Evolutionary conservation across 2,113 vertebrate genomes (phyloP).

Genomic region (Hystrix cristata): DNA sequence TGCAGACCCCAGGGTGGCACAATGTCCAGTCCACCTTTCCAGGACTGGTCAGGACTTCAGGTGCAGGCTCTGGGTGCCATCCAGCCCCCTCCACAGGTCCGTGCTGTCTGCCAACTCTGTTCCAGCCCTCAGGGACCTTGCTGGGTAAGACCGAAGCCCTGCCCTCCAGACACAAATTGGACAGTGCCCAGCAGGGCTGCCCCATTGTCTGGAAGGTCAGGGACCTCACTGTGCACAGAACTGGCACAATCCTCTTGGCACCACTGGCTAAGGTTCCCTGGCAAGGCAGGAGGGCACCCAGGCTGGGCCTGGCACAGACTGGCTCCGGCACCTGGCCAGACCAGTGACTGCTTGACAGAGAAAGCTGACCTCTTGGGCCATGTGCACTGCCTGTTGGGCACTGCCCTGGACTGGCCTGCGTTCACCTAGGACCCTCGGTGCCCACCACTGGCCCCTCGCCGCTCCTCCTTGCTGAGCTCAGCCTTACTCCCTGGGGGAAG

Average conservation of each 20-base stretch:
- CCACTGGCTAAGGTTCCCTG: constrained; percentile 74
- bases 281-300: constrained; percentile 63
- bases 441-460: background rate
- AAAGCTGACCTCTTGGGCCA: constrained; percentile 35
- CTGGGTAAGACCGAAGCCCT: constrained; percentile 70
- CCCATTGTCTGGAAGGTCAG: constrained; percentile 61
- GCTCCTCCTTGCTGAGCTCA: background rate
- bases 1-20: background rate
- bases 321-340: constrained; percentile 76
- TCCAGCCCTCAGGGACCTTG: constrained; percentile 66
- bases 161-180: constrained; percentile 68
- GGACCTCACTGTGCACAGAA: constrained; percentile 37
- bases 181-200: constrained; percentile 61
- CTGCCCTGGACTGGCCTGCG: background rate
- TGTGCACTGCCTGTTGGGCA: background rate
- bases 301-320: constrained; percentile 70
- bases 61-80: constrained; percentile 26
- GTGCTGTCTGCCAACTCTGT: constrained; percentile 67
- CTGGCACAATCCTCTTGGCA: constrained; percentile 68
- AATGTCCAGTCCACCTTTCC: background rate
- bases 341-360: constrained; percentile 41
- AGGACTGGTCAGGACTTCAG: background rate
- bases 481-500: constrained; percentile 43
- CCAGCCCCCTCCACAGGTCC: constrained; percentile 77
- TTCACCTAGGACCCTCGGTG: background rate